Evolutionary conservation across 2,113 vertebrate species (phyloP).

Genomic region (Kryptolebias marmoratus): DNA sequence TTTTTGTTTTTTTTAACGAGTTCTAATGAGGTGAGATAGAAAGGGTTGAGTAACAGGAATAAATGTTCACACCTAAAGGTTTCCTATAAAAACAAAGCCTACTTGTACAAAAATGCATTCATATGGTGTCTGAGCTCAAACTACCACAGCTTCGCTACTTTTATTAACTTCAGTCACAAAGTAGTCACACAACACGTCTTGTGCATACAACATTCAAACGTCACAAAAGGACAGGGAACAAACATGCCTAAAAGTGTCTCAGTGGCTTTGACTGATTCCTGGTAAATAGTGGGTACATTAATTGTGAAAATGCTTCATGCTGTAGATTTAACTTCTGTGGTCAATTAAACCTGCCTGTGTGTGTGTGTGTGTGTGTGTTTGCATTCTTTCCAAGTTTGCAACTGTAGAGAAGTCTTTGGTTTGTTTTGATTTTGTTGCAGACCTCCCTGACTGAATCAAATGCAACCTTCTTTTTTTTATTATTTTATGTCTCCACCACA

Average conservation of each 20-base stretch:
- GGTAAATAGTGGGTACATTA: not conserved
- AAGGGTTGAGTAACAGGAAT: constrained; percentile 18
- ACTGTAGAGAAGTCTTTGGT: constrained; percentile 15
- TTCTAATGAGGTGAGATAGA: constrained; percentile 46
- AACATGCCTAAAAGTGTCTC: not conserved
- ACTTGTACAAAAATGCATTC: constrained; percentile 2
- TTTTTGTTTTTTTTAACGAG: constrained; percentile 45
- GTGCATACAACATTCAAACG: constrained; percentile 9
- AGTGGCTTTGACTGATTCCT: constrained; percentile 3
- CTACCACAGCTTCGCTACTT: not conserved
- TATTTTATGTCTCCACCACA: constrained; percentile 22
- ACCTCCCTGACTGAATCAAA: constrained; percentile 6
- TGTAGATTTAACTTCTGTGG: not conserved
- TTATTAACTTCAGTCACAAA: constrained; percentile 12
- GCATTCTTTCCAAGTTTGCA: constrained; percentile 10
- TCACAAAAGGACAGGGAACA: not conserved
- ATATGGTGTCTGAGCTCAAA: not conserved
- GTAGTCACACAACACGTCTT: not conserved
- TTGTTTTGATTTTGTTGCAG: constrained; percentile 9
- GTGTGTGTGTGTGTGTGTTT: constrained; percentile 20
- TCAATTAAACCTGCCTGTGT: constrained; percentile 12
- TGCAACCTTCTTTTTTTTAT: constrained; percentile 1
- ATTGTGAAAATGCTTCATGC: constrained; percentile 4
- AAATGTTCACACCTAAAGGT: constrained; percentile 70
- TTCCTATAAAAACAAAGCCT: constrained; percentile 39